Percentiles rank a stretch among this genome's conserved stretches.
Conservation (phyloP, 2,888 invertebrate genomes). For the Spodoptera littoralis region DNA sequence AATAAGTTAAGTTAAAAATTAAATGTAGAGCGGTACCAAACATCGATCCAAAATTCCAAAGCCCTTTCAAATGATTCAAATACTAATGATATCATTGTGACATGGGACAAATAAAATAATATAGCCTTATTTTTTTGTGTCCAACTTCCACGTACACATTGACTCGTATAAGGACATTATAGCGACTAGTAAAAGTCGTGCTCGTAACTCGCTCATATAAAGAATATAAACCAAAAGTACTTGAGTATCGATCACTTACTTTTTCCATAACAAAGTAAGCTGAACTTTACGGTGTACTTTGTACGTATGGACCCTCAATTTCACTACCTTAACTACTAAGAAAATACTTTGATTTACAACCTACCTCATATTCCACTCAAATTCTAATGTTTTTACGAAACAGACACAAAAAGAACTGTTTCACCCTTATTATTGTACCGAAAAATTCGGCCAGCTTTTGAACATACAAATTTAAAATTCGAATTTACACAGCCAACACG, state of each 20-base stretch:
- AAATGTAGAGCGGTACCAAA: too few species aligned
- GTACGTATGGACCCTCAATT: slow-evolving; percentile 14
- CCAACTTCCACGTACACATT: slow-evolving; percentile 6
- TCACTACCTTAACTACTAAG: slow-evolving; percentile 8
- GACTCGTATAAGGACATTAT: slow-evolving; percentile 8
- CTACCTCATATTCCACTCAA: slow-evolving; percentile 1
- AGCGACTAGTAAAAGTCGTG: slow-evolving; percentile 10
- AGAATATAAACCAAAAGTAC: slow-evolving; percentile 33
- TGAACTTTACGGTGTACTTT: slow-evolving; percentile 17
- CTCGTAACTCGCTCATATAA: slow-evolving; percentile 41
- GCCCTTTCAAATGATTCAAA: too few species aligned
- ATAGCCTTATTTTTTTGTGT: too few species aligned
- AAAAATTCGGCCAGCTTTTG: slow-evolving; percentile 5
- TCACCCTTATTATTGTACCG: not conserved
- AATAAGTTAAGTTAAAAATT: too few species aligned
- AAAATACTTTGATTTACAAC: slow-evolving; percentile 26
- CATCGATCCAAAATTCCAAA: too few species aligned
- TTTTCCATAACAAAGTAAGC: slow-evolving; percentile 29
- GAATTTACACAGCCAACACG: slow-evolving; percentile 21
- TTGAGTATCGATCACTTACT: slow-evolving; percentile 43
- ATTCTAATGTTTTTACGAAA: not conserved
- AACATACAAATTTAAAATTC: slow-evolving; percentile 23
- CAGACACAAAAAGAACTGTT: not conserved
- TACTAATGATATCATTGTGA: too few species aligned
- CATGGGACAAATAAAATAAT: too few species aligned